A percentile compares a stretch with the other conserved stretches of the same genome.
phyloP scores from a whole-genome alignment of 2,113 vertebrate species.

The Passer montanus region DNA sequence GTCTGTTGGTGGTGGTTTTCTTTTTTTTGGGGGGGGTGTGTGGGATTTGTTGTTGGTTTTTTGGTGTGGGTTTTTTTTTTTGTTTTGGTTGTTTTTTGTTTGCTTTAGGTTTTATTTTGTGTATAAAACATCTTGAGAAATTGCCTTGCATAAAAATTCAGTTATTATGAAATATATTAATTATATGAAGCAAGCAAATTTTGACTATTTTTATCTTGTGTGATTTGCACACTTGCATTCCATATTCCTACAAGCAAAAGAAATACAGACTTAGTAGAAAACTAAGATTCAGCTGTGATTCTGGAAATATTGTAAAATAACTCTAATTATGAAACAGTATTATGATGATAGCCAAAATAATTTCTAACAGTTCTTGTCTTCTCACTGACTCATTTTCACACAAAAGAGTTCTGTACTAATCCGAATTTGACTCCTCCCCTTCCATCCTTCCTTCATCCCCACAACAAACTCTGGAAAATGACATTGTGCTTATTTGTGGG shows the following conservation, averaged over 20 bases:
- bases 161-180: not conserved
- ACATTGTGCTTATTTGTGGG: not conserved
- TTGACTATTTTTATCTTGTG: not conserved
- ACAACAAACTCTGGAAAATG: not conserved
- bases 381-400: not conserved
- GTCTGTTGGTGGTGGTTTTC: accelerated
- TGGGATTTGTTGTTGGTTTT: not conserved
- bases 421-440: not conserved
- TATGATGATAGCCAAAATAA: not conserved
- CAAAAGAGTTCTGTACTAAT: not conserved
- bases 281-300: not conserved
- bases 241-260: not conserved
- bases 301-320: not conserved
- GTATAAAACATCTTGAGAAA: not conserved
- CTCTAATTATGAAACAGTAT: not conserved
- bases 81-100: not conserved
- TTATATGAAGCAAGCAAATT: not conserved
- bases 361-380: not conserved
- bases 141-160: not conserved
- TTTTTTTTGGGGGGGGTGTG: not conserved
- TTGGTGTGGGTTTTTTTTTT: no score
- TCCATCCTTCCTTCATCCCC: not conserved
- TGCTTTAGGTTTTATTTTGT: accelerated
- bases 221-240: not conserved
- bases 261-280: not conserved